Percentiles rank a stretch among this genome's conserved stretches.
Evolutionary conservation across 2,113 vertebrate genomes (phyloP).

Genomic region (Nyctibius bracteatus): DNA sequence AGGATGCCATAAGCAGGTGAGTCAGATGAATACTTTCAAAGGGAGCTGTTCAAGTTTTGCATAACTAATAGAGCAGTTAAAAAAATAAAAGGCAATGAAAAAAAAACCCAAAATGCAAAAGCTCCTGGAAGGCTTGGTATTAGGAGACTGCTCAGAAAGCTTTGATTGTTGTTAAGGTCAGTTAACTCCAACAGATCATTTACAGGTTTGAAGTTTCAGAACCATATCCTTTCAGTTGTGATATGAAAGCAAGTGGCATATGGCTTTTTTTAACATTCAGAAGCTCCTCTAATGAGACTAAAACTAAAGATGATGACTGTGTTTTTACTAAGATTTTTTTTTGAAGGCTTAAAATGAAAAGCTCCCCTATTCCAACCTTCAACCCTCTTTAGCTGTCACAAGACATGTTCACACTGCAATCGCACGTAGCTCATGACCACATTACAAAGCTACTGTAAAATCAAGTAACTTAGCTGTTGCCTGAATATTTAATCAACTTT

Average conservation of each 20-base stretch:
- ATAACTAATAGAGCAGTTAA: not conserved
- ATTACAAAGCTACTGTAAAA: not conserved
- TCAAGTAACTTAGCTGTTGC: not conserved
- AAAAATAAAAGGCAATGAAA: not conserved
- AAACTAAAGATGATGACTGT: not conserved
- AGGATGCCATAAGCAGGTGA: not conserved
- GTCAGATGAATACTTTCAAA: not conserved
- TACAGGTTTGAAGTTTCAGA: not conserved
- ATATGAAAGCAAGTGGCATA: not conserved
- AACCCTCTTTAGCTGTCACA: not conserved
- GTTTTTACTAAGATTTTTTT: not conserved
- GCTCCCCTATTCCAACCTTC: not conserved
- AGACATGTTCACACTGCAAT: not conserved
- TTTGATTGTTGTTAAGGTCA: not conserved
- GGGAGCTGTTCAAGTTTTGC: not conserved
- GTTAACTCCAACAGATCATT: not conserved
- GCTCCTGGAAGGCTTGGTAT: not conserved
- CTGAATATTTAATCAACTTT: constrained; percentile 35
- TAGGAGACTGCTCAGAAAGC: not conserved
- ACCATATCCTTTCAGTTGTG: not conserved
- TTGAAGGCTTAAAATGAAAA: not conserved
- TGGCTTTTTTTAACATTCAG: not conserved
- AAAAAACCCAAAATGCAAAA: not conserved
- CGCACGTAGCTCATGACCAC: not conserved
- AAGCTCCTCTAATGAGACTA: not conserved